These are phyloP conservation scores for Spongilla lacustris DNA, from an alignment of 37 sponge, comb jelly and placozoan species.

Conservation along the genomic window DNA sequence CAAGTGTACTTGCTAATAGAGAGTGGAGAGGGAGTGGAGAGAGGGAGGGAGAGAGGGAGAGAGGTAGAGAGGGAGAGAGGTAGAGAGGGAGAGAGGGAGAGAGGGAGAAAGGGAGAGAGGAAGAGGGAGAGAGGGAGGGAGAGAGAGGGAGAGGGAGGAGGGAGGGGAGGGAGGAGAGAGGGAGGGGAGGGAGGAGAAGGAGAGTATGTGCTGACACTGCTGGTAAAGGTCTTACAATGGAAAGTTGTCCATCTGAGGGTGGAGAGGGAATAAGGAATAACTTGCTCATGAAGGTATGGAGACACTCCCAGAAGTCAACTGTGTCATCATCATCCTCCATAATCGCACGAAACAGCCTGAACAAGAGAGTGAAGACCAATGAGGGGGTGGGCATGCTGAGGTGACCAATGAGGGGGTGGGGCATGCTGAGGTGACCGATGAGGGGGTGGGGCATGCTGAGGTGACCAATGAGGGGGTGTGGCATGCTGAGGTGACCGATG, in stretches of 20 bases:
- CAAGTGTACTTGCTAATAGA: conserved; percentile 30
- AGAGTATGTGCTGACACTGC: no score
- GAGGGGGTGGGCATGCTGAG: not conserved
- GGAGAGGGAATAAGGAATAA: conserved; percentile 64
- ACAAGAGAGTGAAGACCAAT: not conserved
- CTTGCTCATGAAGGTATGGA: conserved; percentile 36
- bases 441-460: no score
- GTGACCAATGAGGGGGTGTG: no score
- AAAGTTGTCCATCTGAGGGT: conserved; percentile 52
- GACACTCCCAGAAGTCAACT: conserved; percentile 46
- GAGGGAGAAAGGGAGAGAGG: conserved; percentile 33
- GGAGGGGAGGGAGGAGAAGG: no score
- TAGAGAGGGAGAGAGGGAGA: conserved; percentile 13
- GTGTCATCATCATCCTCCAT: conserved; percentile 7
- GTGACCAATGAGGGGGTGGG: no score
- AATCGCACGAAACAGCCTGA: conserved; percentile 17
- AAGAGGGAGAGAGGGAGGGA: conserved; percentile 33
- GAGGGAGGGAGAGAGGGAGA: conserved; percentile 10
- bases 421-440: no score
- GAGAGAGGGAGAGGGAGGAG: conserved; percentile 29
- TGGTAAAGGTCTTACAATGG: conserved; percentile 67
- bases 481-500: no score
- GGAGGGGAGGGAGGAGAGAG: not conserved
- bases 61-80: not conserved
- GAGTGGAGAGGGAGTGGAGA: not conserved